phyloP scores from a whole-genome alignment of 2,888 invertebrate genomes.

The Acholoe squamosa region DNA sequence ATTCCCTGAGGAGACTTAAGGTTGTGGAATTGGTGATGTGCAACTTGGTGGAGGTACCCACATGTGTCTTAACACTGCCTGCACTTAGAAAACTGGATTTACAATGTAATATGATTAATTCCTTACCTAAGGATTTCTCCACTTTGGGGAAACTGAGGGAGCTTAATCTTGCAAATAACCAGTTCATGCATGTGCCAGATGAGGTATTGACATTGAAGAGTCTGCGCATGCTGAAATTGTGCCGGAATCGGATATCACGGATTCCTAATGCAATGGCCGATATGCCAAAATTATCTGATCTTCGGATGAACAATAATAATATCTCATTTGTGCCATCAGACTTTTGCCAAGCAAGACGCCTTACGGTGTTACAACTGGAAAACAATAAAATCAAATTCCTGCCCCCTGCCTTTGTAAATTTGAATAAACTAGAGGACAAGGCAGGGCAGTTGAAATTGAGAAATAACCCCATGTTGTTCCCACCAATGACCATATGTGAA shows the following conservation, averaged over 20 bases:
- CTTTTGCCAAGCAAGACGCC: not conserved
- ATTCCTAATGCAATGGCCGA: constrained; percentile 30
- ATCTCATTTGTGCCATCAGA: constrained; percentile 25
- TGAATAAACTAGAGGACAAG: constrained; percentile 1
- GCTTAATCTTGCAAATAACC: constrained; percentile 46
- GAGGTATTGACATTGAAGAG: not conserved
- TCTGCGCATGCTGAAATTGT: constrained; percentile 32
- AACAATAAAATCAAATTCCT: constrained; percentile 47
- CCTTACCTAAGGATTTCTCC: not conserved
- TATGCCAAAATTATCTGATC: not conserved
- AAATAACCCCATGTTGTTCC: constrained; percentile 42
- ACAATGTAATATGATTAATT: constrained; percentile 41
- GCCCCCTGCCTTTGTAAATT: constrained; percentile 41
- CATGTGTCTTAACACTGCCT: constrained; percentile 7
- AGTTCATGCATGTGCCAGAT: not conserved
- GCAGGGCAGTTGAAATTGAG: constrained; percentile 37
- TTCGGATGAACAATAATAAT: constrained; percentile 18
- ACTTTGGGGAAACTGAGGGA: not conserved
- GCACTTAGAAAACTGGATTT: constrained; percentile 4
- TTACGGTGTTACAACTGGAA: constrained; percentile 15
- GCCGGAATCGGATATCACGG: constrained; percentile 25
- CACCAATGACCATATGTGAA: constrained; percentile 11
- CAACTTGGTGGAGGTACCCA: constrained; percentile 48
- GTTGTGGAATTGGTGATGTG: constrained; percentile 52
- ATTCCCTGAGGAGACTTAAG: not conserved